These are phyloP conservation scores for Rhinopomastus cyanomelas DNA, from an alignment of 2,113 vertebrate genomes.

Conservation along the genomic window DNA sequence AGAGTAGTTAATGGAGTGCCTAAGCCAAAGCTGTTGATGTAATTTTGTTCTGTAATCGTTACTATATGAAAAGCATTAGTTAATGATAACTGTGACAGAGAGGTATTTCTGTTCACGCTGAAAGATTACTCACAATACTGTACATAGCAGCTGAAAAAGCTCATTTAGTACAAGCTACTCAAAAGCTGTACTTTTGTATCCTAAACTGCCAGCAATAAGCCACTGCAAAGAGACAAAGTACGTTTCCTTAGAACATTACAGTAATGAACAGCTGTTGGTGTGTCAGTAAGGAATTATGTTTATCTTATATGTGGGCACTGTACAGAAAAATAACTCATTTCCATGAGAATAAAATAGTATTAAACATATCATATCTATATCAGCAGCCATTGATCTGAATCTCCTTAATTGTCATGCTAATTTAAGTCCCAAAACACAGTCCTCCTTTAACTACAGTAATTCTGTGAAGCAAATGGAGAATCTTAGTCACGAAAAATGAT, in stretches of 20 bases:
- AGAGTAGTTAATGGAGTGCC: neutral
- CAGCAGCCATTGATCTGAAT: constrained; percentile 51
- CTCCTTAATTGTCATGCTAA: constrained; percentile 50
- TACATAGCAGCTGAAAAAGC: constrained; percentile 40
- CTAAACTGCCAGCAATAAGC: constrained; percentile 14
- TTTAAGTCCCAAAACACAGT: constrained; percentile 34
- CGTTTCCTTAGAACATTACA: neutral
- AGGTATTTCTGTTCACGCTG: neutral
- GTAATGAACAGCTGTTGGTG: constrained; percentile 45
- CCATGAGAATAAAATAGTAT: constrained; percentile 46
- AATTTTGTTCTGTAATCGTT: constrained; percentile 4
- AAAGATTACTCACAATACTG: constrained; percentile 24
- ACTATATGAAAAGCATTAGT: constrained; percentile 11
- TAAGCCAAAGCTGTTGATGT: neutral
- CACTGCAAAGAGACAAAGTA: neutral
- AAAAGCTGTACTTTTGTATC: neutral
- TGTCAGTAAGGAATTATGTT: constrained; percentile 37
- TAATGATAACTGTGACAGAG: neutral
- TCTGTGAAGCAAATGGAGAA: constrained; percentile 39
- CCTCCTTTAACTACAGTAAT: constrained; percentile 12
- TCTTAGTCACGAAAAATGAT: constrained; percentile 21
- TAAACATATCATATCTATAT: constrained; percentile 47
- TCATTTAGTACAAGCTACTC: constrained; percentile 44
- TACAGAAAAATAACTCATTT: constrained; percentile 60
- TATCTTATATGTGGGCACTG: constrained; percentile 28